Evolutionary conservation across 2,888 invertebrate species (phyloP), one percentile per base, ranked within the genome.

Genomic region (Poecilobothrus nobilitatus): DNA sequence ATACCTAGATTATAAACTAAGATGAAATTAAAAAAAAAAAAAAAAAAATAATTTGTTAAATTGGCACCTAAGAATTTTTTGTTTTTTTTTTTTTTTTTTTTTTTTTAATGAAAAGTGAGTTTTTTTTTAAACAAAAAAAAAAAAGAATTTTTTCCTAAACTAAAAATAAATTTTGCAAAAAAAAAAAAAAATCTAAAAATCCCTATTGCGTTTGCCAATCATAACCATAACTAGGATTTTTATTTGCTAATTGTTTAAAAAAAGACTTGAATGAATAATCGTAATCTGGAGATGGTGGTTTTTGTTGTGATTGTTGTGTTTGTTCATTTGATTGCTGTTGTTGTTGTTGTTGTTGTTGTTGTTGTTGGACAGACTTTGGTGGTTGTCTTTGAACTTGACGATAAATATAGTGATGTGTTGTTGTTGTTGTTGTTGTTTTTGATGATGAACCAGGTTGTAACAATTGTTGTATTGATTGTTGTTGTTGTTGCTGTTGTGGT

Each of bases 331-430:
- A 74, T 85, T 85, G 76, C 84, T 84, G 77, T 85, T 84, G 78
- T 83, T 85, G 80, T 81, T 82, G 75, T 85, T 85, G 74, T 84
- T 84, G 77, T 84, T 83, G 76, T 81, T 79, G 78, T 82, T 83
- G 74, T 83, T 81, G 69, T 82, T 76, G 68, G 5, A 5, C 27
- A 27, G 27, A 27, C 5, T 27, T 27, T 74, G 70, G 67, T 83
- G 82, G 75, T 76, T 84, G 72, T 71, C 18, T 53, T 53, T 53
- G 53, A 9, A 9, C 18, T 53, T 53, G 53, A 53, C n/a, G 66
- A 65, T 53, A 63, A 64, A 33, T 62, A 69, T 63, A 66, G 63
- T 37, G 69, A 65, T 66, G 53, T 18, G 15, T 15, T 12, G 53
- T 53, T 15, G 53, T 53, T 73, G 68, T 74, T 73, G 70, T 67